Evolutionary conservation across 2,797 vertebrate species (phyloP), one percentile per base, ranked within the genome.

Genomic region (Neosilurus hyrtlii): DNA sequence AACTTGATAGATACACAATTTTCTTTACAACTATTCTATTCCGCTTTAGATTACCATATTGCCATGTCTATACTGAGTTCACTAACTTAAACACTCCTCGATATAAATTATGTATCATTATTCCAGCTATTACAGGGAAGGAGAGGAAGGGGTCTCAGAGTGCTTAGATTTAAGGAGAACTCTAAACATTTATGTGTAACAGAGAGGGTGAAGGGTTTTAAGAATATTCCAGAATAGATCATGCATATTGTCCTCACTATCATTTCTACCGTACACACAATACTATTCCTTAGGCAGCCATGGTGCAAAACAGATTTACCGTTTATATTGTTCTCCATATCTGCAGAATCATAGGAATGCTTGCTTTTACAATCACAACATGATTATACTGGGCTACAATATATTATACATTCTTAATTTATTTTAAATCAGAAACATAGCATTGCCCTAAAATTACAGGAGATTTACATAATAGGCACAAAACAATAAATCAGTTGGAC

Each of bases 371-470:
- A 87, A 81, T 86, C 78, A 86, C 84, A 82, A 84, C 75, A 83
- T 72, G 71, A 86, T 74, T 83, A 72, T 86, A 80, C 59, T 81
- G 85, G 84, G 87, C 86, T 88, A 88, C 83, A 83, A 87, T 80
- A 88, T 83, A 84, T 79, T 71, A 83, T 87, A 88, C 87, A 88
- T 83, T 87, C 84, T 73, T 63, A 85, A 84, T 80, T 84, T 79
- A 88, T 87, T 82, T 65, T 68, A 70, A 67, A 67, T 82, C 72
- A 37, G 72, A 76, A 76, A 76, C 74, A 49, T 76, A 59, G 56
- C 30, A 52, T 43, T 59, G 84, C 72, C 66, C 85, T 86, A 80
- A 75, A 82, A 61, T 80, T 80, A 65, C 24, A 79, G 63, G 26
- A 85, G 79, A 81, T 82, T 82, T 83, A 83, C 54, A 82, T 78